Evolutionary conservation across 2,797 vertebrate species (phyloP).

Genomic region (Myripristis murdjan): DNA sequence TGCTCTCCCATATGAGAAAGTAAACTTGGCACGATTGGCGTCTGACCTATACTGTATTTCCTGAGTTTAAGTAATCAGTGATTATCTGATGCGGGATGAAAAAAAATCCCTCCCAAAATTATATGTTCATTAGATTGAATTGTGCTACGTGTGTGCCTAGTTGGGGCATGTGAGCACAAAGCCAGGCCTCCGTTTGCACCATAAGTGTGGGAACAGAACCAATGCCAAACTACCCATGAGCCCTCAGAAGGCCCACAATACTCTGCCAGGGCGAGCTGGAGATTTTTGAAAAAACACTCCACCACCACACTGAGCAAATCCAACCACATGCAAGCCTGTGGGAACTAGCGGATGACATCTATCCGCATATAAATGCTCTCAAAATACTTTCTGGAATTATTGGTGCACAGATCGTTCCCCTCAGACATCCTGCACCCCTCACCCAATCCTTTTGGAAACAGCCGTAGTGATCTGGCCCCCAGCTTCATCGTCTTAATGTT

Average conservation of each 20-base stretch:
- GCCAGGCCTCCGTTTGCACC: slow-evolving; percentile 70
- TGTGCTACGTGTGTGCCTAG: slow-evolving; percentile 71
- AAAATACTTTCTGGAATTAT: slow-evolving; percentile 76
- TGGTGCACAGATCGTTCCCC: slow-evolving; percentile 61
- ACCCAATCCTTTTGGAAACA: slow-evolving; percentile 72
- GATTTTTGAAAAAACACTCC: slow-evolving; percentile 65
- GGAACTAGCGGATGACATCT: slow-evolving; percentile 75
- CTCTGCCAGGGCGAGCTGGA: slow-evolving; percentile 67
- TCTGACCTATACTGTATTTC: slow-evolving; percentile 82
- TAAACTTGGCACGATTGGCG: slow-evolving; percentile 70
- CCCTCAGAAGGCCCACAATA: slow-evolving; percentile 57
- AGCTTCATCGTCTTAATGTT: slow-evolving; percentile 76
- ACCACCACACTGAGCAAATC: slow-evolving; percentile 69
- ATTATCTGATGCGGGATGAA: slow-evolving; percentile 85
- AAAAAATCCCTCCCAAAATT: slow-evolving; percentile 67
- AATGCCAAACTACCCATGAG: slow-evolving; percentile 69
- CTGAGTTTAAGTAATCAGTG: slow-evolving; percentile 84
- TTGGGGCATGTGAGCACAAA: slow-evolving; percentile 67
- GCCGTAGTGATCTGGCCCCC: slow-evolving; percentile 69
- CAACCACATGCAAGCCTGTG: slow-evolving; percentile 79
- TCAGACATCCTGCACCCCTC: slow-evolving; percentile 38
- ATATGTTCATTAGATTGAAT: slow-evolving; percentile 75
- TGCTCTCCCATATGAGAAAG: slow-evolving; percentile 79
- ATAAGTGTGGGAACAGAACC: slow-evolving; percentile 79
- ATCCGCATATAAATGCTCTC: slow-evolving; percentile 74